Evolutionary conservation across 2,888 invertebrate species (phyloP).

Genomic region (Ennomos quercinarius): DNA sequence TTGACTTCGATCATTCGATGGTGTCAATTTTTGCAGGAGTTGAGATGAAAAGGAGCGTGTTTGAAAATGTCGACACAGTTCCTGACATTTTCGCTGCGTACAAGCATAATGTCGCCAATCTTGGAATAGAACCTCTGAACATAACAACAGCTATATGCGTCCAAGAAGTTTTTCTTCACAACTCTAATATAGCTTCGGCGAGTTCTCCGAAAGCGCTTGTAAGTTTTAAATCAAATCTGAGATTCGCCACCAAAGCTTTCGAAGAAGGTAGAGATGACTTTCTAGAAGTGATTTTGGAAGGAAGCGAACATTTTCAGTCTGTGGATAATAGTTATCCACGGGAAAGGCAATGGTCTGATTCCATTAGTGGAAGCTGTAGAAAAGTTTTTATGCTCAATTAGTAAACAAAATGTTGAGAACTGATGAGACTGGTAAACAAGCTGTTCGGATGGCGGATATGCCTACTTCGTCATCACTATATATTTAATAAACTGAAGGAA

Average conservation of each 20-base stretch:
- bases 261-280: background rate
- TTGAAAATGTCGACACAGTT: slow-evolving; percentile 10
- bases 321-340: background rate
- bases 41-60: slow-evolving; percentile 8
- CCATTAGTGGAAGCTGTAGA: too few species aligned
- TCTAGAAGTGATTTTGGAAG: background rate
- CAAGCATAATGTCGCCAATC: slow-evolving; percentile 2
- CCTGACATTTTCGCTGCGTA: slow-evolving; percentile 13
- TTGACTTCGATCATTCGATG: slow-evolving; percentile 31
- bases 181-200: slow-evolving; percentile 11
- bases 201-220: background rate
- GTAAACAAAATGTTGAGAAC: too few species aligned
- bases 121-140: slow-evolving; percentile 1
- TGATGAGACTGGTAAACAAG: too few species aligned
- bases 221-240: slow-evolving; percentile 1
- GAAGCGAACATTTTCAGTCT: background rate
- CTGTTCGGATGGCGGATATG: too few species aligned
- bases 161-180: slow-evolving; percentile 10
- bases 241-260: background rate
- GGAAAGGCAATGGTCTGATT: too few species aligned
- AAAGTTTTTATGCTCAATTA: too few species aligned
- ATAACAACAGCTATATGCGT: slow-evolving; percentile 4
- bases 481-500: too few species aligned
- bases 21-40: slow-evolving; percentile 25
- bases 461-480: too few species aligned